Conservation (phyloP, 1,140 invertebrate species). For the Brachionus sp. region DNA sequence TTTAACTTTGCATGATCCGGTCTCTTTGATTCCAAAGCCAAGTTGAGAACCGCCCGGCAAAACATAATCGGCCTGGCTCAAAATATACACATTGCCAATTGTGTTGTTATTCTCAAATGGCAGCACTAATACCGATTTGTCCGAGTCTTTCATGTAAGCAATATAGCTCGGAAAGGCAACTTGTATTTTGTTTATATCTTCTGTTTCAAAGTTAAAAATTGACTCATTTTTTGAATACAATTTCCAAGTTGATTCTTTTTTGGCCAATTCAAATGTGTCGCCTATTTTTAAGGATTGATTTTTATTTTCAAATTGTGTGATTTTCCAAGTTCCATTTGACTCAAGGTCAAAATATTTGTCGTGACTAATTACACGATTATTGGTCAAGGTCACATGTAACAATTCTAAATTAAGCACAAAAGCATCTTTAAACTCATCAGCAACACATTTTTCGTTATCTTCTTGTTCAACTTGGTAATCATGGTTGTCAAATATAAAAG, state of each 20-base stretch:
- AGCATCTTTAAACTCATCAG: not conserved
- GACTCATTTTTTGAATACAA: not conserved
- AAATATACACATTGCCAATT: not conserved
- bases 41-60: not conserved
- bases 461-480: not conserved
- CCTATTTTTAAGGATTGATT: not conserved
- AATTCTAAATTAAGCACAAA: constrained; percentile 15
- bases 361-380: not conserved
- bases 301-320: not conserved
- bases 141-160: not conserved
- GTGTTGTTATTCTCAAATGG: not conserved
- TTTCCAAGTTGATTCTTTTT: constrained; percentile 3
- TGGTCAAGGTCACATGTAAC: not conserved
- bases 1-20: not conserved
- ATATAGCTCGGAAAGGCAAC: not conserved
- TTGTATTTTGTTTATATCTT: not conserved
- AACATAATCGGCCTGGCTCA: not conserved
- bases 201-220: not conserved
- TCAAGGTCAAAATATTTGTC: not conserved
- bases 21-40: constrained; percentile 18
- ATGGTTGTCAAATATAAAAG: constrained; percentile 1
- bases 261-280: not conserved
- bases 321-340: not conserved
- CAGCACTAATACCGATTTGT: not conserved
- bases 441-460: not conserved